Conservation (phyloP, 2,797 vertebrate genomes). For the Ctenopoma kingsleyae region DNA sequence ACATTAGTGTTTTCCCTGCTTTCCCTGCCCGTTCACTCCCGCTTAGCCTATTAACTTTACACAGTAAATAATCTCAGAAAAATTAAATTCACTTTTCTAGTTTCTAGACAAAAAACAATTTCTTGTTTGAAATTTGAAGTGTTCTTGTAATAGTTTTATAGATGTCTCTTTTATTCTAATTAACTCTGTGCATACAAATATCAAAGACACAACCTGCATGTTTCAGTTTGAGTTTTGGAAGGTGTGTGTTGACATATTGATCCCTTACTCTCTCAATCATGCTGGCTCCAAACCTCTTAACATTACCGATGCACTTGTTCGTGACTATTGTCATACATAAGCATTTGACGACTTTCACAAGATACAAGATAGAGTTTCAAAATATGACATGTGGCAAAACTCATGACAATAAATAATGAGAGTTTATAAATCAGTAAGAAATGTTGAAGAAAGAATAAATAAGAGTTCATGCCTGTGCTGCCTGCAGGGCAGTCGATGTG, state of each 20-base stretch:
- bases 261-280: background rate
- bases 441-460: conserved; percentile 55
- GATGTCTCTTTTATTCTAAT: too few relatives aligned
- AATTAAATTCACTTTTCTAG: too few relatives aligned
- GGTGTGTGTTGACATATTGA: background rate
- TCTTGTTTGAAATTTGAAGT: too few relatives aligned
- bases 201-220: too few relatives aligned
- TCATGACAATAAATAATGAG: conserved; percentile 34
- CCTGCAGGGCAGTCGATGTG: conserved; percentile 64
- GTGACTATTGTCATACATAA: background rate
- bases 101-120: too few relatives aligned
- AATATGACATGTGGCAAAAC: conserved; percentile 40
- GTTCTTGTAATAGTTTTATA: too few relatives aligned
- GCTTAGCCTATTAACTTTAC: too few relatives aligned
- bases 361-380: conserved; percentile 8
- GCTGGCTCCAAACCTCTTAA: background rate
- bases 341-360: background rate
- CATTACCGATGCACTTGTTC: background rate
- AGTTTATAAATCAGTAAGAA: conserved; percentile 43
- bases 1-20: background rate
- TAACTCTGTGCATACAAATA: too few relatives aligned
- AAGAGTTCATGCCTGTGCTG: conserved; percentile 55
- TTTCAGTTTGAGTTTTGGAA: too few relatives aligned
- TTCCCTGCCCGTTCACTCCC: background rate
- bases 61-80: too few relatives aligned